phyloP scores from a whole-genome alignment of 2,113 vertebrate genomes.

The Balaeniceps rex region DNA sequence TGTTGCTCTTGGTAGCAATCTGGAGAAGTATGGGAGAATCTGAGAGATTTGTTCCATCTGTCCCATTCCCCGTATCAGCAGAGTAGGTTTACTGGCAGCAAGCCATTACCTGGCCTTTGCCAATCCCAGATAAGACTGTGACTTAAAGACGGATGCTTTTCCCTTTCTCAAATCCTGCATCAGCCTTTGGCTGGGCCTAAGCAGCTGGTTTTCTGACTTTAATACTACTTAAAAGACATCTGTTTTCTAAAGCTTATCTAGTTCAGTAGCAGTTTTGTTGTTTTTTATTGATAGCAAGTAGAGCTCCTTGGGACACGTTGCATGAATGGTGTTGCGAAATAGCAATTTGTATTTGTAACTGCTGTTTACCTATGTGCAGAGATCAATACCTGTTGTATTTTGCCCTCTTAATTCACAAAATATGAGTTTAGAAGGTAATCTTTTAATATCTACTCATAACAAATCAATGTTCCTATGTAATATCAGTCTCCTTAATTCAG shows the following conservation, averaged over 20 bases:
- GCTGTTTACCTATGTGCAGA: background rate
- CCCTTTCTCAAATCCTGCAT: background rate
- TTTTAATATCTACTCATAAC: constrained; percentile 1
- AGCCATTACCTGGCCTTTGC: background rate
- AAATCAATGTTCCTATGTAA: constrained; percentile 2
- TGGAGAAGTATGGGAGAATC: background rate
- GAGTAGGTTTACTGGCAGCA: background rate
- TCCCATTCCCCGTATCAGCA: background rate
- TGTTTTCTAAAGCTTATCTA: constrained; percentile 36
- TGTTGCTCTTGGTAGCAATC: background rate
- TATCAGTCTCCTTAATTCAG: background rate
- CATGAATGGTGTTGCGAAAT: background rate
- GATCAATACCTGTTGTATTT: background rate
- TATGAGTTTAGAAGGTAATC: background rate
- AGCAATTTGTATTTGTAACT: background rate
- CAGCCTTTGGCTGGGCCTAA: background rate
- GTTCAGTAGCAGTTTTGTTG: constrained; percentile 10
- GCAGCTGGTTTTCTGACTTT: constrained; percentile 7
- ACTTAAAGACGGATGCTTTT: background rate
- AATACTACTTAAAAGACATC: constrained; percentile 12
- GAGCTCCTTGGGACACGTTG: background rate
- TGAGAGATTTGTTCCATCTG: background rate
- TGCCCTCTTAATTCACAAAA: constrained; percentile 5
- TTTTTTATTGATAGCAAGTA: constrained; percentile 3
- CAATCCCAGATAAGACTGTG: background rate